A percentile compares a stretch with the other conserved stretches of the same genome.
Evolutionary conservation across 1,140 invertebrate genomes (phyloP).

Genomic region (Samia ricini): DNA sequence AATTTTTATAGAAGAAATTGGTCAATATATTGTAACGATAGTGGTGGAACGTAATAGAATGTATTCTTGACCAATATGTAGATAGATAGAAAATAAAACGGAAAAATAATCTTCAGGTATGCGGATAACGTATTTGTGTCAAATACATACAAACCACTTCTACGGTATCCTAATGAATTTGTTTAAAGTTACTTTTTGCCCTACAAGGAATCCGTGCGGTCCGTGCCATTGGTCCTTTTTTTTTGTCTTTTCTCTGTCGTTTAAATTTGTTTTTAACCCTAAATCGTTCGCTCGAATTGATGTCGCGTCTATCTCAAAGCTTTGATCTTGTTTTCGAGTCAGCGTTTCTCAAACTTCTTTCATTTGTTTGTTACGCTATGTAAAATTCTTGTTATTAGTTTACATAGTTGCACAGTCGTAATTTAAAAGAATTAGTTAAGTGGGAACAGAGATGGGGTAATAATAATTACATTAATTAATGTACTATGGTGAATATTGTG

Average conservation of each 20-base stretch:
- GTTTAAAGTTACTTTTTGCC: conserved; percentile 30
- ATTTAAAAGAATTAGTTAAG: no score
- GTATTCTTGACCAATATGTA: not conserved
- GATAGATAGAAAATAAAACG: not conserved
- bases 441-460: no score
- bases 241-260: conserved; percentile 26
- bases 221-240: conserved; percentile 17
- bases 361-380: not conserved
- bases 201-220: conserved; percentile 41
- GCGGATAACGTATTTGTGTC: conserved; percentile 26
- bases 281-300: conserved; percentile 51
- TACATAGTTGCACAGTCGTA: no score
- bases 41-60: not conserved
- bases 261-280: conserved; percentile 28
- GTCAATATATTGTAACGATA: no score
- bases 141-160: conserved; percentile 48
- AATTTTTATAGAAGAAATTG: no score
- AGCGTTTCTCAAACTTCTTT: conserved; percentile 31
- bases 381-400: no score
- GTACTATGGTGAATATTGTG: no score
- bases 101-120: not conserved
- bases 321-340: conserved; percentile 37
- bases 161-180: conserved; percentile 51
- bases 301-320: conserved; percentile 45
- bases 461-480: no score